Conservation (phyloP, 2,113 vertebrate genomes). For the Nestor notabilis region DNA sequence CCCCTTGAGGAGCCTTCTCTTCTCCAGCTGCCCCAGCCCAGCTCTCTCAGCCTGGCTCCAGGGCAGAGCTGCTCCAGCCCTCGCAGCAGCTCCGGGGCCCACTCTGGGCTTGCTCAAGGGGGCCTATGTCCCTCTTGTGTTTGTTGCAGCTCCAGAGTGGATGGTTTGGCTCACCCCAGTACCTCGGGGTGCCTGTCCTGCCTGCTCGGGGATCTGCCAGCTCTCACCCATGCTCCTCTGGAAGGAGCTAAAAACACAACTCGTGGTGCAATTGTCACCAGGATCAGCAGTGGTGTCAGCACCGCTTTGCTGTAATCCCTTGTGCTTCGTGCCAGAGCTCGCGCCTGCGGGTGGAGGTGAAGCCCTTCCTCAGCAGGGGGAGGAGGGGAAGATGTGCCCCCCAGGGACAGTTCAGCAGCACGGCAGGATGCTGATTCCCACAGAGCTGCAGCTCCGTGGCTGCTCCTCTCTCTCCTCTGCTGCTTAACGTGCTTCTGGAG, state of each 20-base stretch:
- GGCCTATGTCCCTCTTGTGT: not conserved
- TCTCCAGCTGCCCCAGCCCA: too few relatives aligned
- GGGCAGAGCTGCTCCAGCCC: not conserved
- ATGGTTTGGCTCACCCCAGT: not conserved
- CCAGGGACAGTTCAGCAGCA: rapidly evolving
- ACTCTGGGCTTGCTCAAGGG: not conserved
- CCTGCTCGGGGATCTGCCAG: not conserved
- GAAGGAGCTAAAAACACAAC: not conserved
- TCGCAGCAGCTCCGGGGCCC: not conserved
- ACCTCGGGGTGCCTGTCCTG: rapidly evolving
- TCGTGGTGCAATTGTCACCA: not conserved
- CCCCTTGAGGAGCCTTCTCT: not conserved
- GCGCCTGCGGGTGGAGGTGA: rapidly evolving
- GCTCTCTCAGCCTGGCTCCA: not conserved
- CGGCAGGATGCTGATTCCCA: rapidly evolving
- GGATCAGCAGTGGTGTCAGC: not conserved
- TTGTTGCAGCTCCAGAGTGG: not conserved
- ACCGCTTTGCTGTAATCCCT: not conserved
- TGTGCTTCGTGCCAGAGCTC: not conserved
- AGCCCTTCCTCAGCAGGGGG: not conserved
- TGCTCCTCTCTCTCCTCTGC: not conserved
- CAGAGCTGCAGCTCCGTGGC: not conserved
- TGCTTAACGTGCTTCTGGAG: not conserved
- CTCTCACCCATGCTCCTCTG: not conserved
- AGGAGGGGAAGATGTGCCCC: not conserved